Evolutionary conservation across 2,113 vertebrate genomes (phyloP).

Genomic region (Phycodurus eques): DNA sequence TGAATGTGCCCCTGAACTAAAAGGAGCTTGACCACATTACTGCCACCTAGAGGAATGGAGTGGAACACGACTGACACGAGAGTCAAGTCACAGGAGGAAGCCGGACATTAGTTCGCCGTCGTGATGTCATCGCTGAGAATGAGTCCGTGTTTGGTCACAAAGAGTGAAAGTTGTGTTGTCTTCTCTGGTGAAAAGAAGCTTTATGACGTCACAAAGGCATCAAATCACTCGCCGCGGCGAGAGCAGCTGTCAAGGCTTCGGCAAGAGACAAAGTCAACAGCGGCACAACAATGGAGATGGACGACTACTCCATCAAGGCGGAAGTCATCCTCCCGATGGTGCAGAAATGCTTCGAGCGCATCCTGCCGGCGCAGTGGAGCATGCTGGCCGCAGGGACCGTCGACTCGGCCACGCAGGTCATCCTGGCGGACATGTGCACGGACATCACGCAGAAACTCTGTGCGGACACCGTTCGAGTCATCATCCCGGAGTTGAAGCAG

Average conservation of each 20-base stretch:
- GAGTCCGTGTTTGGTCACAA: neutral
- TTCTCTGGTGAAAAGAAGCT: conserved; percentile 1
- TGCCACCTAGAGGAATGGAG: too few relatives aligned
- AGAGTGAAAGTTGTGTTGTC: neutral
- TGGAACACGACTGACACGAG: neutral
- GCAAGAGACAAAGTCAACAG: neutral
- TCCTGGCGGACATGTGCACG: neutral
- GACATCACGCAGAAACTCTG: conserved; percentile 7
- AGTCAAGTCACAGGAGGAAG: neutral
- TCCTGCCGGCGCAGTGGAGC: conserved; percentile 1
- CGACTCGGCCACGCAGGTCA: neutral
- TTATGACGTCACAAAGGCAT: neutral
- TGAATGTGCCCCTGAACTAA: too few relatives aligned
- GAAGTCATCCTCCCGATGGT: neutral
- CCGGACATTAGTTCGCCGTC: neutral
- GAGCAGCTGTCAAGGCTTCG: too few relatives aligned
- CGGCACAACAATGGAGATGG: neutral
- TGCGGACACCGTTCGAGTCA: neutral
- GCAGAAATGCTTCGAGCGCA: neutral
- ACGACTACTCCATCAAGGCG: neutral
- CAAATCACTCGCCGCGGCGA: neutral
- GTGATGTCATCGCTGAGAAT: neutral
- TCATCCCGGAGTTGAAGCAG: neutral
- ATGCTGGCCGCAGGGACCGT: neutral
- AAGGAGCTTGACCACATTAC: too few relatives aligned